Base-by-base conservation (phyloP, 2,113 vertebrate species). In the Barnardius zonarius region DNA sequence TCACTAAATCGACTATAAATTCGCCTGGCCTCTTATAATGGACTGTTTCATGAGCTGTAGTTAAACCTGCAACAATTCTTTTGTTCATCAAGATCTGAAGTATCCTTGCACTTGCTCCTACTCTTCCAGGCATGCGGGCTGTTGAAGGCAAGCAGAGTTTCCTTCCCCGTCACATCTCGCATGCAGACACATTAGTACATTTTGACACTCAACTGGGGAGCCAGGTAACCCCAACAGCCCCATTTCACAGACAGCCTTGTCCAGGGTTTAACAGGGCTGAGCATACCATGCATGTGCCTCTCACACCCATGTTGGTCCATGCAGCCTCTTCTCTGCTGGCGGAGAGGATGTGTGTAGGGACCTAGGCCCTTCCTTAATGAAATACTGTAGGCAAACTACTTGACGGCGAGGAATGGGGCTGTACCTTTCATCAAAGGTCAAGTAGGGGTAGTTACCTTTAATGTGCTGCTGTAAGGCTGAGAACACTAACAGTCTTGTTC, bases 161-260 rank as follows among this genome's bases (percentile, higher is more conserved):
- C 83, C 30, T 44, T 66, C 30, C 30, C 35, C n/a, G 8, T 17
- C 78, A 22, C 5, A 5, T 30, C 35, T 39, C 0, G 0, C 24
- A 6, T 5, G 43, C 8, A 2, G 48, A 39, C 11, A 30, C 12
- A 1, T 15, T 5, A 17, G 35, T 28, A 3, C 25, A 14, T 6
- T 20, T 33, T 57, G 54, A 15, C 48, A 51, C 10, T 19, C 5
- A 2, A 0, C 18, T 13, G 24, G 18, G 52, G 20, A 73, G 55
- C 10, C 22, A 37, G 52, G 35, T 30, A 68, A 10, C 43, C 48
- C 15, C 54, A 33, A 31, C 9, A 13, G 25, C 55, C 43, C 43
- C 37, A 30, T 31, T n/a, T 39, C 51, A 54, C 44, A 59, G 74
- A 57, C 28, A 17, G 35, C 49, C n/a, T 64, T 7, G 22, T 13